Percentiles rank a stretch among this genome's conserved stretches.
Evolutionary conservation across 2,113 vertebrate genomes (phyloP).

Genomic region (Toxotes chatareus): DNA sequence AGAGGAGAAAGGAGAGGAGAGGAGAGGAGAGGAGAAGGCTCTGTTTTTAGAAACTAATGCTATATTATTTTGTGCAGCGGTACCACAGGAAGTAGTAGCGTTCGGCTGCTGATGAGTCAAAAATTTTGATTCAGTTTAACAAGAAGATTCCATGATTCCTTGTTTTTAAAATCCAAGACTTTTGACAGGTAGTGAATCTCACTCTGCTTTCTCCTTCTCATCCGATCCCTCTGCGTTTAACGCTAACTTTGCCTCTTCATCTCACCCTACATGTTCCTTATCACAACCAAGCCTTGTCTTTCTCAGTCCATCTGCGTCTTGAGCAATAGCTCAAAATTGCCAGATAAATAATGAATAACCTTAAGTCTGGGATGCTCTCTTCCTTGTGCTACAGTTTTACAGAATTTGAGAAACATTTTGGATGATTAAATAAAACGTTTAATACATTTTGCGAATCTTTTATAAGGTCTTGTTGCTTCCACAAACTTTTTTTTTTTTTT

Average conservation of each 20-base stretch:
- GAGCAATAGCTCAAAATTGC: constrained; percentile 21
- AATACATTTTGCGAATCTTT: constrained; percentile 9
- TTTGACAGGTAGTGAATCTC: neutral
- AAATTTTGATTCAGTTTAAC: too few relatives aligned
- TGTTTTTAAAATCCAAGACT: too few relatives aligned
- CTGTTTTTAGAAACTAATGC: too few relatives aligned
- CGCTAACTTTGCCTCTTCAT: constrained; percentile 20
- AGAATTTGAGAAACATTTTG: neutral
- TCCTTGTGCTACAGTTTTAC: constrained; percentile 9
- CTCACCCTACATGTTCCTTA: constrained; percentile 24
- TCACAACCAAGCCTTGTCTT: constrained; percentile 36
- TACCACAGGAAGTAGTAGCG: too few relatives aligned
- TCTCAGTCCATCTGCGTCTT: constrained; percentile 21
- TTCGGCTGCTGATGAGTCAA: too few relatives aligned
- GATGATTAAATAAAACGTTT: neutral
- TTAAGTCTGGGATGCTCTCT: neutral
- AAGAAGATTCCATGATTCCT: too few relatives aligned
- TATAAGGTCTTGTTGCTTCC: neutral
- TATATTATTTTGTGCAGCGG: too few relatives aligned
- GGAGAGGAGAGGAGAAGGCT: too few relatives aligned
- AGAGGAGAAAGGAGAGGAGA: too few relatives aligned
- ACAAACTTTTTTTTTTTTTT: neutral
- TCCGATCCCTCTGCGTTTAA: constrained; percentile 34
- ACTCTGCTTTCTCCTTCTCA: neutral
- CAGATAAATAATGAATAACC: constrained; percentile 48